phyloP scores from a whole-genome alignment of 2,797 vertebrate genomes.

The Iguana delicatissima region DNA sequence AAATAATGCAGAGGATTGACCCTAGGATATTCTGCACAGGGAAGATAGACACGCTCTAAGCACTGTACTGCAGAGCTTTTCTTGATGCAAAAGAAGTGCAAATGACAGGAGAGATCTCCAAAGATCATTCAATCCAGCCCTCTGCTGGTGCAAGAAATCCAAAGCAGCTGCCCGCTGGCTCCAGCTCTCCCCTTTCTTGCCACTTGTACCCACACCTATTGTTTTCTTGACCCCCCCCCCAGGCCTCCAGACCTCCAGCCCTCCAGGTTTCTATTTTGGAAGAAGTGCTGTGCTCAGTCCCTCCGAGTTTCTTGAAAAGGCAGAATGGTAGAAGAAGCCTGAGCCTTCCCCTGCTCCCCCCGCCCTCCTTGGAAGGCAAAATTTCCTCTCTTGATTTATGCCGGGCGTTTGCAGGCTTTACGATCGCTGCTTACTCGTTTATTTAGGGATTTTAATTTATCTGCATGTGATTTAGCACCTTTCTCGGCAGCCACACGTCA shows the following conservation, averaged over 20 bases:
- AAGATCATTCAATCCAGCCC: no score
- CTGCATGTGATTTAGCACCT: constrained; percentile 35
- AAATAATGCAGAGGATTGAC: no score
- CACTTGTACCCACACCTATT: not conserved
- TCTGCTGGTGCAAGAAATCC: no score
- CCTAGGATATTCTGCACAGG: no score
- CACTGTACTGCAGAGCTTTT: no score
- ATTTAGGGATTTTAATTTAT: constrained; percentile 56
- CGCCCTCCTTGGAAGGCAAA: no score
- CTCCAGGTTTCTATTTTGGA: not conserved
- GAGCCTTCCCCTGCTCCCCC: not conserved
- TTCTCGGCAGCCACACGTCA: not conserved
- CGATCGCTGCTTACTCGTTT: constrained; percentile 25
- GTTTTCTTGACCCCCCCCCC: not conserved
- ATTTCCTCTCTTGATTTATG: constrained; percentile 29
- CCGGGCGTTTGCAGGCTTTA: constrained; percentile 22
- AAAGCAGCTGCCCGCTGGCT: not conserved
- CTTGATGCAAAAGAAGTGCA: no score
- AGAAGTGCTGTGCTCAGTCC: not conserved
- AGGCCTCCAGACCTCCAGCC: not conserved
- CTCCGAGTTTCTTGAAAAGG: not conserved
- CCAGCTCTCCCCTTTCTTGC: not conserved
- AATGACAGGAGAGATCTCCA: no score
- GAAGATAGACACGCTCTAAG: no score
- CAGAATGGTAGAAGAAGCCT: rapidly evolving